phyloP scores from a whole-genome alignment of 2,113 vertebrate species.

The Larimichthys polyactis region DNA sequence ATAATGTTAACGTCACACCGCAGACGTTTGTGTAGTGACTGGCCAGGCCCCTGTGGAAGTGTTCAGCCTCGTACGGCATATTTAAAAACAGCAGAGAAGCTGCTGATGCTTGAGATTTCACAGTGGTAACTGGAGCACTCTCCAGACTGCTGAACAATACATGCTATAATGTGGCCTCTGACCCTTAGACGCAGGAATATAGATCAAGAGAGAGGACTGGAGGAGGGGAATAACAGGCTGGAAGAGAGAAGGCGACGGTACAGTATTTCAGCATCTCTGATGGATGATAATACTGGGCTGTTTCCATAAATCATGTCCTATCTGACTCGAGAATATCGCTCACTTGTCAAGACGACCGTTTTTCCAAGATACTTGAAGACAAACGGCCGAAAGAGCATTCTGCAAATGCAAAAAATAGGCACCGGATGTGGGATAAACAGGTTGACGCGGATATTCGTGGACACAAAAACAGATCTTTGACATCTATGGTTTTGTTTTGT shows the following conservation, averaged over 20 bases:
- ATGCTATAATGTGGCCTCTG: constrained; percentile 72
- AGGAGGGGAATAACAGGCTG: constrained; percentile 39
- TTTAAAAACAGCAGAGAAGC: constrained; percentile 64
- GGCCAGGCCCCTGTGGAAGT: constrained; percentile 14
- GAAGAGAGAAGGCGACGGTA: constrained; percentile 18
- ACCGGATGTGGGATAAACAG: background rate
- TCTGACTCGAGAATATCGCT: constrained; percentile 52
- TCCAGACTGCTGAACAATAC: constrained; percentile 72
- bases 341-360: constrained; percentile 55
- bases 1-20: constrained; percentile 37
- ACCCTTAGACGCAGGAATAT: constrained; percentile 67
- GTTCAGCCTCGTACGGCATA: constrained; percentile 42
- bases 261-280: constrained; percentile 51
- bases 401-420: constrained; percentile 41
- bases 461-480: constrained; percentile 32
- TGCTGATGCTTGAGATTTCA: constrained; percentile 70
- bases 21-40: constrained; percentile 52
- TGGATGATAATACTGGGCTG: constrained; percentile 49
- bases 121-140: constrained; percentile 75
- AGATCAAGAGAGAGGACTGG: constrained; percentile 63
- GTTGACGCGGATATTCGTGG: constrained; percentile 15
- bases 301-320: constrained; percentile 64
- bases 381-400: constrained; percentile 10
- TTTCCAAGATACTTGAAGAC: constrained; percentile 35
- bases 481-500: background rate